Evolutionary conservation across 2,113 vertebrate species (phyloP).

Genomic region (Misgurnus anguillicaudatus): DNA sequence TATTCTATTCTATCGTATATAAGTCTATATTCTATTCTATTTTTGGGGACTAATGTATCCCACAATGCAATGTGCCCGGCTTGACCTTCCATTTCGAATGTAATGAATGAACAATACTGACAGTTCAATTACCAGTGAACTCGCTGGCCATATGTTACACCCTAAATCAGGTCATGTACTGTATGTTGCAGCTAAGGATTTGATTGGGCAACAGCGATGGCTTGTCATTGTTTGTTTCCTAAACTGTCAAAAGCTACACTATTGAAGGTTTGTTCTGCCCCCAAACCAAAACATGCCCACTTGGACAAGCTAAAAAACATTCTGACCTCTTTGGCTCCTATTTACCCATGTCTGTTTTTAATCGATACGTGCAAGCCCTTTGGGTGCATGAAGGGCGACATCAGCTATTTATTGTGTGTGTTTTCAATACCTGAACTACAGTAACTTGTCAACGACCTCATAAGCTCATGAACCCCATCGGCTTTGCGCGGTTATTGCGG

Average conservation of each 20-base stretch:
- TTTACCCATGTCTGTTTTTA: constrained; percentile 51
- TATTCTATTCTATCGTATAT: no score
- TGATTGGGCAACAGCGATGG: neutral
- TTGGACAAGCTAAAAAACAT: constrained; percentile 56
- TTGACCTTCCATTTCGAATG: no score
- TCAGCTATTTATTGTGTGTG: constrained; percentile 34
- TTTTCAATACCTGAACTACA: constrained; percentile 21
- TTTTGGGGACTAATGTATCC: no score
- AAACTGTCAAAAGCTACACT: neutral
- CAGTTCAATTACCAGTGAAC: neutral
- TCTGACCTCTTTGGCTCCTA: constrained; percentile 51
- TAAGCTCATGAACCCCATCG: constrained; percentile 15
- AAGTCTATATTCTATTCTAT: no score
- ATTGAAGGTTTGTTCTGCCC: constrained; percentile 62
- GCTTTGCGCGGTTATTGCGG: constrained; percentile 28
- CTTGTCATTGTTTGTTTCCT: neutral
- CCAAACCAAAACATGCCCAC: constrained; percentile 57
- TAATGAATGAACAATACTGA: neutral
- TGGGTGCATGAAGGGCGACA: constrained; percentile 30
- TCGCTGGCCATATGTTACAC: neutral
- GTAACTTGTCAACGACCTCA: constrained; percentile 33
- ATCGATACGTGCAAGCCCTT: constrained; percentile 33
- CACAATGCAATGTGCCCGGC: no score
- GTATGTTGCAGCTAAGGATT: neutral
- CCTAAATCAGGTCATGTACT: neutral